Base-by-base conservation (phyloP, 2,888 invertebrate species). In the Halocaridina rubra region DNA sequence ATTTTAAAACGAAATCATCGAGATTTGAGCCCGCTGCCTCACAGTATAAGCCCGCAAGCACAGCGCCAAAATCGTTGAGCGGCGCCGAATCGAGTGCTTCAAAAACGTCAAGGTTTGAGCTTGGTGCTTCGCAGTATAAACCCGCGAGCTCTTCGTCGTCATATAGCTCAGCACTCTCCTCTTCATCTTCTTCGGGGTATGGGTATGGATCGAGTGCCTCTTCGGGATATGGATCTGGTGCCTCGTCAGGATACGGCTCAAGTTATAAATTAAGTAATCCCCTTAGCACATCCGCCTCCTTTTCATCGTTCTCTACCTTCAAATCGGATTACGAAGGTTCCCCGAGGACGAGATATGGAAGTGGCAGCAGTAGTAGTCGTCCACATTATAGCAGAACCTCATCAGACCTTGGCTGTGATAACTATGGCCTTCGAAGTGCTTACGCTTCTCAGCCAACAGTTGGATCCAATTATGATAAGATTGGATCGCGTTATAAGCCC, bases 301-400 rank as follows among this genome's bases (percentile, higher is more conserved):
- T 87, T 59, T 87, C 87, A 1, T 87, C 87, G 3, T 87, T 87
- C 22, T 85, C 87, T 10, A 85, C 78, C 33, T 80, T 81, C 57
- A 87, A 85, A 39, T 57, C 82, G 3, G 87, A 87, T 64, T 87
- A 87, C 27, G 87, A 80, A 13, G 61, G 22, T n/a, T 59, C 80
- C 3, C 72, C 72, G 7, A 30, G 80, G 4, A 59, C 46, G 46
- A 81, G 75, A 24, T 81, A 81, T 64, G 69, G 79, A 4, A 46
- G 69, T 16, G 69, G 79, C n/a, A n/a, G 57, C 30, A 29, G 69
- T 19, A n/a, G 57, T 24, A 29, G 69, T 19, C 77, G 78, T 4
- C 61, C 77, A 4, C 33, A 59, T 0, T 82, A 82, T 46, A 71
- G 46, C 46, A 76, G 82, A 19, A 82, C 82, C 13, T 57, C 77